A percentile compares a stretch with the other conserved stretches of the same genome.
Conservation (phyloP, 2,888 invertebrate species). For the Poecilus cupreus region DNA sequence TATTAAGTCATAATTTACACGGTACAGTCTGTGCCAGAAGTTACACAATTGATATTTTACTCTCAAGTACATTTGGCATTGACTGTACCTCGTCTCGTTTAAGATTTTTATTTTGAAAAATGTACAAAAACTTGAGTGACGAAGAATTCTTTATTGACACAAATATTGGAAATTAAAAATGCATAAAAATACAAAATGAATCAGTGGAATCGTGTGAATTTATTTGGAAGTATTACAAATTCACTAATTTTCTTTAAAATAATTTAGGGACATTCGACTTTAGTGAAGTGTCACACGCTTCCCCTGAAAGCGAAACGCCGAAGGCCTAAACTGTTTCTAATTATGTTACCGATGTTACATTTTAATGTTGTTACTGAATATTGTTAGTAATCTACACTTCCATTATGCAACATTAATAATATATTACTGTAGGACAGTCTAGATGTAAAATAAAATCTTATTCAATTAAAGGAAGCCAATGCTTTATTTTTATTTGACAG, state of each 20-base stretch:
- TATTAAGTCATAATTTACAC: not conserved
- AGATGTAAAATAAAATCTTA: conserved; percentile 54
- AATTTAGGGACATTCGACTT: not conserved
- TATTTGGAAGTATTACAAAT: too few relatives aligned
- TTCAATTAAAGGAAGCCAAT: conserved; percentile 36
- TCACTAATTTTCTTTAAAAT: not conserved
- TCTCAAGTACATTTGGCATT: not conserved
- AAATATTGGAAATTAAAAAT: not conserved
- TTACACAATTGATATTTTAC: not conserved
- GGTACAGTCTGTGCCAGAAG: not conserved
- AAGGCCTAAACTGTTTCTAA: conserved; percentile 49
- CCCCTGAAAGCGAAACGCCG: not conserved
- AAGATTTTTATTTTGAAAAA: not conserved
- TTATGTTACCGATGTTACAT: conserved; percentile 51
- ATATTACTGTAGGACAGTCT: conserved; percentile 51
- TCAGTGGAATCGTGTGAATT: not conserved
- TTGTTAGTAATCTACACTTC: conserved; percentile 52
- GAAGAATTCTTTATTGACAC: not conserved
- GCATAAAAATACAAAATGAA: not conserved
- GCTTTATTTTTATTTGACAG: too few relatives aligned
- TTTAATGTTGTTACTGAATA: conserved; percentile 48
- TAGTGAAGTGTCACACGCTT: not conserved
- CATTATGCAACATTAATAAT: conserved; percentile 40
- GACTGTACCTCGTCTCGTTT: not conserved
- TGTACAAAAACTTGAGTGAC: not conserved